Conservation (phyloP, 1,140 invertebrate species). For the Calliphora vicina region DNA sequence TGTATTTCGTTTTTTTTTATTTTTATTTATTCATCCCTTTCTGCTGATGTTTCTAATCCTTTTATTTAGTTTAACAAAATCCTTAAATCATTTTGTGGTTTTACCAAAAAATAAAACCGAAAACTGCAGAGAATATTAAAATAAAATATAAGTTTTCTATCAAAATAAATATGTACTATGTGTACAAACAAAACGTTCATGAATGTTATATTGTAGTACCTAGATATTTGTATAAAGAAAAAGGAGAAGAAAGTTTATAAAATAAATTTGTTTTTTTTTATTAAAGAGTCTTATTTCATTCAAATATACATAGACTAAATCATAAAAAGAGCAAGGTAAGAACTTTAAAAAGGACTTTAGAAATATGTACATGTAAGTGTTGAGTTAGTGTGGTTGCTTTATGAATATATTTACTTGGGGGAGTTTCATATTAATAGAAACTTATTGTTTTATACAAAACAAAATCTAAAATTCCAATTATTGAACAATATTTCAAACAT, state of each 20-base stretch:
- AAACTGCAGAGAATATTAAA: background rate
- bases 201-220: background rate
- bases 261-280: background rate
- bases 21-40: background rate
- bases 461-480: too few species aligned
- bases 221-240: background rate
- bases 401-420: too few species aligned
- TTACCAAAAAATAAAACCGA: background rate
- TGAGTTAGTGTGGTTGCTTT: too few species aligned
- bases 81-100: conserved; percentile 18
- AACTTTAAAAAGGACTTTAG: too few species aligned
- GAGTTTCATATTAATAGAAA: too few species aligned
- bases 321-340: too few species aligned
- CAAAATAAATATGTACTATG: background rate
- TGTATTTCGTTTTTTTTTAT: background rate
- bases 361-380: too few species aligned
- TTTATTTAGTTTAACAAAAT: conserved; percentile 16
- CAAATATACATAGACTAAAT: too few species aligned
- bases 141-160: background rate
- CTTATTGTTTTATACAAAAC: too few species aligned
- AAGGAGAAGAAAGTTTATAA: background rate
- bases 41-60: background rate
- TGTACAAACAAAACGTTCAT: background rate
- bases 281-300: too few species aligned
- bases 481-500: too few species aligned